Conservation (phyloP, 2,113 vertebrate genomes). For the Misgurnus anguillicaudatus region DNA sequence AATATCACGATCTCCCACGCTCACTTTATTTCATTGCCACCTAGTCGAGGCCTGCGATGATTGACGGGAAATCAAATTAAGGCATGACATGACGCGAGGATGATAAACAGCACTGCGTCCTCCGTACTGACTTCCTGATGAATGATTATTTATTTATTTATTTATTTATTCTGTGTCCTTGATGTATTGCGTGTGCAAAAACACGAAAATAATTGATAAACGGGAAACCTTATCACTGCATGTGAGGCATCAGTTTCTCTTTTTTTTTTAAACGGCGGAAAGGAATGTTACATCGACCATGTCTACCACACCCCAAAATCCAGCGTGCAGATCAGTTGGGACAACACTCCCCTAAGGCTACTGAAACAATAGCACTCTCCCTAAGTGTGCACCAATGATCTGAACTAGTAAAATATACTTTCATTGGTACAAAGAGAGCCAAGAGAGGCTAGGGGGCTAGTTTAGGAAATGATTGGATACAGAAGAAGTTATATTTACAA, state of each 20-base stretch:
- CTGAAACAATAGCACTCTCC: not conserved
- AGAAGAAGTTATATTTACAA: too few species aligned
- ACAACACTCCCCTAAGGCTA: constrained; percentile 32
- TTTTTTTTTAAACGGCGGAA: not conserved
- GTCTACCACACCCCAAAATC: constrained; percentile 16
- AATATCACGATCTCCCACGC: constrained; percentile 63
- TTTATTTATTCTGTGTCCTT: not conserved
- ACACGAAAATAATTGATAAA: not conserved
- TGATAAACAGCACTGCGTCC: constrained; percentile 55
- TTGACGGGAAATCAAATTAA: constrained; percentile 63
- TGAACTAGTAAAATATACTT: not conserved
- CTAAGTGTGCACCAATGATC: not conserved
- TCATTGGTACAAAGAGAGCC: too few species aligned
- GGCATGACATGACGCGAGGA: constrained; percentile 64
- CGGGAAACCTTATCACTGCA: not conserved
- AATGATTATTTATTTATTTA: not conserved
- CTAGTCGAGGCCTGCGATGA: constrained; percentile 31
- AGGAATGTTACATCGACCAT: constrained; percentile 14
- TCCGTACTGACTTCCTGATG: not conserved
- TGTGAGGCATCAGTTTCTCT: not conserved
- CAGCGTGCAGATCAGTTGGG: constrained; percentile 7
- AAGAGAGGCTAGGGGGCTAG: too few species aligned
- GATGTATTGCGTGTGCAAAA: not conserved
- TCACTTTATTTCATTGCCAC: constrained; percentile 56
- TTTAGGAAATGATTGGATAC: too few species aligned